Conservation (phyloP, 2,888 invertebrate species). For the Ormyrus nitidulus region DNA sequence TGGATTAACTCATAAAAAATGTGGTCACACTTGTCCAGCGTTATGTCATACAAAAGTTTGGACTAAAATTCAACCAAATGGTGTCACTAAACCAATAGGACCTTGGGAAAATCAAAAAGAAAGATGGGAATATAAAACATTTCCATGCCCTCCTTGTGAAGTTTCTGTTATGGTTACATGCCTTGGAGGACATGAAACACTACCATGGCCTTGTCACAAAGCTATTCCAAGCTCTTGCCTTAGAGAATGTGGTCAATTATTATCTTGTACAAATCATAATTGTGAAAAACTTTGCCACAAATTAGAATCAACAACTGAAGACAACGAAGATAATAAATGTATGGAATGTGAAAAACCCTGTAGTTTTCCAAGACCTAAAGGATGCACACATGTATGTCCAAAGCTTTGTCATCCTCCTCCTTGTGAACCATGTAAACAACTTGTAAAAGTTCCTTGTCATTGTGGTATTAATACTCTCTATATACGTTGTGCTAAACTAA, state of each 20-base stretch:
- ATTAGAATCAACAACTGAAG: constrained; percentile 74
- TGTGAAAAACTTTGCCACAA: constrained; percentile 86
- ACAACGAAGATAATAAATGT: constrained; percentile 71
- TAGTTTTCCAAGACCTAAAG: constrained; percentile 80
- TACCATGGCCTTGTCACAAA: constrained; percentile 83
- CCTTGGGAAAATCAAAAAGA: constrained; percentile 79
- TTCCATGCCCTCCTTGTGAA: constrained; percentile 85
- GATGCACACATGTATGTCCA: constrained; percentile 86
- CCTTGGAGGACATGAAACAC: constrained; percentile 84
- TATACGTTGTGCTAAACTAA: constrained; percentile 84
- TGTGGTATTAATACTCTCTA: constrained; percentile 88
- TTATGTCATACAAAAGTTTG: constrained; percentile 87
- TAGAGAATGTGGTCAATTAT: constrained; percentile 82
- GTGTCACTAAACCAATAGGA: constrained; percentile 79
- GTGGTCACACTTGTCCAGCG: constrained; percentile 83
- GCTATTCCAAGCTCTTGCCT: constrained; percentile 87
- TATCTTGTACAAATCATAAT: constrained; percentile 87
- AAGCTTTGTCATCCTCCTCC: constrained; percentile 83
- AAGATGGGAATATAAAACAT: constrained; percentile 75
- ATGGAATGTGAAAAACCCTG: constrained; percentile 80
- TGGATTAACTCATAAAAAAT: constrained; percentile 77
- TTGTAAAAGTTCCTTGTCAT: constrained; percentile 86
- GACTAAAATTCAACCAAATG: constrained; percentile 78
- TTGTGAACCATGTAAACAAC: constrained; percentile 86
- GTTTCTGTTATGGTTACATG: constrained; percentile 84